These are phyloP conservation scores for Laspeyria flexula DNA, from an alignment of 2,888 invertebrate genomes.

Conservation along the genomic window DNA sequence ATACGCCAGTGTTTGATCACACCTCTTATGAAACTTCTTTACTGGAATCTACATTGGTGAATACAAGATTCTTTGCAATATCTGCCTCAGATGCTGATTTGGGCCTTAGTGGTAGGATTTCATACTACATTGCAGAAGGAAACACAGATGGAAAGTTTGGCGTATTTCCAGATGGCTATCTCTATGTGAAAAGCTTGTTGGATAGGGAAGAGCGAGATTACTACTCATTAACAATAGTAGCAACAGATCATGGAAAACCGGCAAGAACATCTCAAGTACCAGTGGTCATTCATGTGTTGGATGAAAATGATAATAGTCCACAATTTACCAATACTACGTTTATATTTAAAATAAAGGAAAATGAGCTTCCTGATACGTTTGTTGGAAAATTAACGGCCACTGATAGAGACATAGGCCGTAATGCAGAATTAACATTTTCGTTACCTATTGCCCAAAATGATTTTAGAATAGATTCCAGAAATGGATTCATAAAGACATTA, in stretches of 20 bases:
- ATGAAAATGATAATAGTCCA: slow-evolving; percentile 98
- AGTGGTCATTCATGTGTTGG: slow-evolving; percentile 96
- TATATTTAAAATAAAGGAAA: slow-evolving; percentile 95
- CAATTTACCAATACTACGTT: slow-evolving; percentile 96
- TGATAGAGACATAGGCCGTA: slow-evolving; percentile 96
- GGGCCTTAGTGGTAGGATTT: slow-evolving; percentile 91
- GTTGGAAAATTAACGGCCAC: slow-evolving; percentile 96
- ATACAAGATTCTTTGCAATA: slow-evolving; percentile 95
- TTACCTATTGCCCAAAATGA: slow-evolving; percentile 91
- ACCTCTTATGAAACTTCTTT: slow-evolving; percentile 97
- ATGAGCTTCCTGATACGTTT: slow-evolving; percentile 95
- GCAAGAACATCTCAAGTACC: slow-evolving; percentile 94
- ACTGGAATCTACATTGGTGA: slow-evolving; percentile 95
- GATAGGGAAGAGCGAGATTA: slow-evolving; percentile 97
- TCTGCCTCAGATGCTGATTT: slow-evolving; percentile 96
- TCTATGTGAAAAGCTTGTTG: slow-evolving; percentile 94
- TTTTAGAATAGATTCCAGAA: slow-evolving; percentile 95
- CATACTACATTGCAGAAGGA: slow-evolving; percentile 94
- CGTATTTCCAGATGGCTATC: slow-evolving; percentile 96
- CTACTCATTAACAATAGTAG: slow-evolving; percentile 94
- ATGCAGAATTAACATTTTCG: slow-evolving; percentile 95
- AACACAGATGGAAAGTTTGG: slow-evolving; percentile 95
- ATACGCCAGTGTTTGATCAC: slow-evolving; percentile 97
- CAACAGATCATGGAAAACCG: slow-evolving; percentile 92
- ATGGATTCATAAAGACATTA: slow-evolving; percentile 95